Evolutionary conservation across 1,140 invertebrate genomes (phyloP).

Genomic region (Tenebrio molitor): DNA sequence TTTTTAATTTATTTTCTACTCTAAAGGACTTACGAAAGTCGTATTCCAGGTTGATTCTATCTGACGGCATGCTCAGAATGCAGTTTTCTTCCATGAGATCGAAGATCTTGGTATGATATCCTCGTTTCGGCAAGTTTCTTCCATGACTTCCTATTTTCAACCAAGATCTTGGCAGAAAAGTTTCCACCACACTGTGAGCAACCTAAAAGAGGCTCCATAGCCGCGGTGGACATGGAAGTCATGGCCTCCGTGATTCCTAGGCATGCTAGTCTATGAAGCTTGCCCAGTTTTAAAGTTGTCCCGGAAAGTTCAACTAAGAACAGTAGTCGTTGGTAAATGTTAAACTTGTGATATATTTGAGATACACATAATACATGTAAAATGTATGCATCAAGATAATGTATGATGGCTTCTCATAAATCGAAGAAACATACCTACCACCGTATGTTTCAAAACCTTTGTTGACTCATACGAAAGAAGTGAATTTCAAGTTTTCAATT

Average conservation of each 20-base stretch:
- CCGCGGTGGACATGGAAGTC: neutral
- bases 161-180: neutral
- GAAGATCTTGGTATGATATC: conserved; percentile 13
- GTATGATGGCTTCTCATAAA: too few species aligned
- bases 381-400: too few species aligned
- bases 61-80: neutral
- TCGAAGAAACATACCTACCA: too few species aligned
- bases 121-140: neutral
- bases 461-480: too few species aligned
- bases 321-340: too few species aligned
- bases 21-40: conserved; percentile 10
- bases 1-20: neutral
- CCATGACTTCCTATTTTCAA: neutral
- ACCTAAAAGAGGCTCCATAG: neutral
- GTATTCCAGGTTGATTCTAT: neutral
- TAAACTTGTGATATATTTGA: too few species aligned
- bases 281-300: conserved; percentile 53
- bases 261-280: conserved; percentile 15
- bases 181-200: neutral
- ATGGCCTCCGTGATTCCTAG: conserved; percentile 1
- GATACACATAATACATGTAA: too few species aligned
- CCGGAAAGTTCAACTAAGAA: too few species aligned
- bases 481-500: too few species aligned
- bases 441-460: too few species aligned
- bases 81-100: neutral